Conservation (phyloP, 2,113 vertebrate genomes). For the Phaetusa simplex region DNA sequence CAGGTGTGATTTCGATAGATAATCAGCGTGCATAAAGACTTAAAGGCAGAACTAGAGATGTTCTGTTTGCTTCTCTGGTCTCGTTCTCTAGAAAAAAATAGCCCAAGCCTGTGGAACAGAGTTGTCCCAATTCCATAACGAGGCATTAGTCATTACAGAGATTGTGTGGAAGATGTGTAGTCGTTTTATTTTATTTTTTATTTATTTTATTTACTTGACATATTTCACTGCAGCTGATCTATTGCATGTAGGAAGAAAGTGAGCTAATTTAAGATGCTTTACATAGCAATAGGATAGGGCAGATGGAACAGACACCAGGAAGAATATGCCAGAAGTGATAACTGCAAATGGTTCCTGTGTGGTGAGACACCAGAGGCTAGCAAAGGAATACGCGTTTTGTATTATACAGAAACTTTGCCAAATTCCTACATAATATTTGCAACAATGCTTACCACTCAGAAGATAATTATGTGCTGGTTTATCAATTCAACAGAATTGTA, state of each 20-base stretch:
- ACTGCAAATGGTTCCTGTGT: not conserved
- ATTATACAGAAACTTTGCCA: not conserved
- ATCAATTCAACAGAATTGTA: not conserved
- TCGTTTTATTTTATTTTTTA: not conserved
- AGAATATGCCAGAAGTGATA: not conserved
- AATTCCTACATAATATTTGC: not conserved
- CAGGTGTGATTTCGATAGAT: not conserved
- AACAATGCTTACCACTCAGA: not conserved
- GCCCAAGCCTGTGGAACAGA: not conserved
- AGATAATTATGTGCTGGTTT: not conserved
- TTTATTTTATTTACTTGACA: not conserved
- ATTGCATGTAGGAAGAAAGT: not conserved
- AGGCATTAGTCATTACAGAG: not conserved
- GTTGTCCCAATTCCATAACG: not conserved
- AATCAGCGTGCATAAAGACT: not conserved
- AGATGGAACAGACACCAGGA: not conserved
- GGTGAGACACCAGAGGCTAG: not conserved
- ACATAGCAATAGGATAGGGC: not conserved
- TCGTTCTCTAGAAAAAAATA: not conserved
- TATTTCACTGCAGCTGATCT: not conserved
- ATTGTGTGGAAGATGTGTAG: not conserved
- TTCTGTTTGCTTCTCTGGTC: not conserved
- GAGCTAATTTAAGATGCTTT: not conserved
- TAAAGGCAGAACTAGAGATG: not conserved
- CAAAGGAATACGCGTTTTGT: not conserved